Evolutionary conservation across 2,797 vertebrate species (phyloP), one percentile per base, ranked within the genome.

Genomic region (Sebastes itinus): DNA sequence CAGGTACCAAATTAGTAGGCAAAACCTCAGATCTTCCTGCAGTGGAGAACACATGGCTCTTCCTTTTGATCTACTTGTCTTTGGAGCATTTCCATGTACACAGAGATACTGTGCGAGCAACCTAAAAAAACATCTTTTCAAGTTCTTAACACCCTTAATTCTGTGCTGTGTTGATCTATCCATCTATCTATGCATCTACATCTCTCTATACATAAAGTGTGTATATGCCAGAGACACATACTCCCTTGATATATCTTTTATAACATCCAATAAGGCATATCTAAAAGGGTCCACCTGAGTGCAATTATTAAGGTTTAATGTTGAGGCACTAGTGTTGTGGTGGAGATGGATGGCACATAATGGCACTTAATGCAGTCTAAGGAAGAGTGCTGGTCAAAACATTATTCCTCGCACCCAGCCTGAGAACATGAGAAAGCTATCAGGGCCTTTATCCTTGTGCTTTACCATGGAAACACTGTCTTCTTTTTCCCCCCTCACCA

Each of bases 1-100:
- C 88, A 91, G 88, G 88, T 92, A 86, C 75, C 14, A 28, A 89
- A 89, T 91, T 91, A 92, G 90, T 75, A 90, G 84, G 82, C 88
- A 83, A 82, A 81, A 76, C 33, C 81, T 90, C 77, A 83, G 81
- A 87, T 92, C 73, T 87, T 87, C 84, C 85, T 86, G 91, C 68
- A 85, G 80, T 76, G 71, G 78, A 85, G 78, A 90, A 92, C 89
- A 90, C 87, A 87, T 87, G 87, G 85, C 84, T 87, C 56, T 70
- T 64, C 75, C 81, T 93, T 60, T 94, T 94, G 86, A 94, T 93
- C 87, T 80, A 35, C 76, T 86, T 18, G 2, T 83, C 72, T 89
- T 88, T 85, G 83, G 81, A 88, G 81, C 72, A 78, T 87, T 92
- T 88, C 81, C 88, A 92, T 83, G 81, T 75, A 70, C 79, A 77